Percentiles rank a stretch among this genome's conserved stretches.
phyloP scores from a whole-genome alignment of 2,113 vertebrate genomes.

The Tretioscincus oriximinensis region DNA sequence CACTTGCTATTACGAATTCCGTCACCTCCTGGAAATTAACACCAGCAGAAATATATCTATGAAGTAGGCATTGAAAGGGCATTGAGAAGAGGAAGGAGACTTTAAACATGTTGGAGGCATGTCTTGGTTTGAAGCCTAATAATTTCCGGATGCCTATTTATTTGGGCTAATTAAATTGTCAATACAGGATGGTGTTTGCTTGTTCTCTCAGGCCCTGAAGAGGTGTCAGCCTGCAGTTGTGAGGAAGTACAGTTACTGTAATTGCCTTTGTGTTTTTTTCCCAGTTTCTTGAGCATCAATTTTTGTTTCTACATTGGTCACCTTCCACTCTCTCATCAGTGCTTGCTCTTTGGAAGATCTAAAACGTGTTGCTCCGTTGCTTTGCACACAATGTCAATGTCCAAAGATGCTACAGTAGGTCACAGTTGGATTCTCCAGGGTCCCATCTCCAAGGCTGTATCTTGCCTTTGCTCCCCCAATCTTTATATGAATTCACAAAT shows the following conservation, averaged over 20 bases:
- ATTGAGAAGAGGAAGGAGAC: background rate
- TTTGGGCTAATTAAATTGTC: slow-evolving; percentile 55
- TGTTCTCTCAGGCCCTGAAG: slow-evolving; percentile 44
- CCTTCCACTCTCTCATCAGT: background rate
- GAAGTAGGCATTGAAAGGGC: background rate
- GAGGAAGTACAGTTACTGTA: slow-evolving; percentile 30
- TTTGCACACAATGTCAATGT: too few species aligned
- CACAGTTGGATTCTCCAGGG: too few species aligned
- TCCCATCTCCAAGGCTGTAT: too few species aligned
- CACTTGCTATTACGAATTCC: too few species aligned
- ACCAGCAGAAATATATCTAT: too few species aligned
- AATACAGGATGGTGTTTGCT: slow-evolving; percentile 35
- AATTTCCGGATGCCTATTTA: background rate
- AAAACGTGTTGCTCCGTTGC: background rate
- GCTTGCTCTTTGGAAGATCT: accelerated
- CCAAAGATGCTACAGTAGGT: too few species aligned
- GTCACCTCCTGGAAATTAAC: too few species aligned
- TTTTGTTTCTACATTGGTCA: accelerated
- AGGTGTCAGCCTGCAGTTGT: slow-evolving; percentile 40
- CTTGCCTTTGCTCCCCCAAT: too few species aligned
- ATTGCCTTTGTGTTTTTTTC: slow-evolving; percentile 38
- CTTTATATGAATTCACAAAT: too few species aligned
- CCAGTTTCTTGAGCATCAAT: background rate
- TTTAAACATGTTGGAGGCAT: background rate
- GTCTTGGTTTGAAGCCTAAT: background rate